These are phyloP conservation scores for Pedetes capensis DNA, from an alignment of 2,113 vertebrate genomes.

Conservation along the genomic window DNA sequence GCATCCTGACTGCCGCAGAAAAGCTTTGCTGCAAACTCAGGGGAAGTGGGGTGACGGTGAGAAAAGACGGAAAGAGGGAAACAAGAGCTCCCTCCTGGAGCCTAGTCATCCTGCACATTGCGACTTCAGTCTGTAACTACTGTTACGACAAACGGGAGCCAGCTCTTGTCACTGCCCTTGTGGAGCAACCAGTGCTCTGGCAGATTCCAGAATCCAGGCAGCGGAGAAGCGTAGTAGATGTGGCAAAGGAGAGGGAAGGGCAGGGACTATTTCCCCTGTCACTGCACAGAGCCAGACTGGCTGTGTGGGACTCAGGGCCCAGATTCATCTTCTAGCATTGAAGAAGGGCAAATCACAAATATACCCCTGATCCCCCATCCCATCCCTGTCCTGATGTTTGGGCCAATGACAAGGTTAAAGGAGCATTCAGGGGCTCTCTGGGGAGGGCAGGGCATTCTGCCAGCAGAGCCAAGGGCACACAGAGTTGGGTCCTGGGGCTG, in stretches of 20 bases:
- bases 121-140: not conserved
- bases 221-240: not conserved
- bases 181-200: not conserved
- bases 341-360: not conserved
- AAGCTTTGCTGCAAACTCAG: not conserved
- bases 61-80: not conserved
- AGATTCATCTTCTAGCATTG: not conserved
- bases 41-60: not conserved
- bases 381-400: not conserved
- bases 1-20: not conserved
- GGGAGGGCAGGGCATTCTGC: not conserved
- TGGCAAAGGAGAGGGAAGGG: not conserved
- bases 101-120: not conserved
- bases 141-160: not conserved
- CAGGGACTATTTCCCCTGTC: not conserved
- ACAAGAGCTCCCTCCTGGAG: not conserved
- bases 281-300: no score
- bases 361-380: rapidly evolving
- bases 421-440: not conserved
- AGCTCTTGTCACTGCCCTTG: not conserved
- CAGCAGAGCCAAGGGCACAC: no score
- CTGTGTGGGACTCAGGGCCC: not conserved
- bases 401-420: not conserved
- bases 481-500: not conserved
- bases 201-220: not conserved